Base-by-base conservation (phyloP, 1,140 invertebrate species). In the Stegodyphus mimosarum region DNA sequence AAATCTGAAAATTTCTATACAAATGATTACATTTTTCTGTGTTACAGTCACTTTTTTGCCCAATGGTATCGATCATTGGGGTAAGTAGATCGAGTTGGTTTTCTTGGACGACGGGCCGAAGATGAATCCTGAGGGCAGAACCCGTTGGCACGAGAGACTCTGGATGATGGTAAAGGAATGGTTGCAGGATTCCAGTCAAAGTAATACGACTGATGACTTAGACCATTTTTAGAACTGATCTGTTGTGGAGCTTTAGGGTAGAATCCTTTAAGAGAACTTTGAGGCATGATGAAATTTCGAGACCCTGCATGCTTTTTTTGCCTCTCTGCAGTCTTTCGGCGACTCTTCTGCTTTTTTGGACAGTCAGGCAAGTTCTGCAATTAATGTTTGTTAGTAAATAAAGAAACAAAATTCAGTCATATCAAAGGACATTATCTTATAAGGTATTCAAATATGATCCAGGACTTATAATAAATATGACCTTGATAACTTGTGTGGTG, bases 21-120 rank as follows among this genome's bases (percentile, higher is more conserved):
- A 70, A 53, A 64, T 17, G 15, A 60, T 60, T 60, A 60, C 15
- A 9, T 60, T 60, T 15, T 10, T 60, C 15, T 60, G 3, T 60
- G 55, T 60, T 1, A 9, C 15, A 60, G 5, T 70, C 50, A 87
- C 52, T 87, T 87, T 53, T 69, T 87, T 18, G 75, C 75, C 83
- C 81, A 87, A 51, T 84, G 87, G 69, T 86, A 87, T n/a, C 83
- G 52, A 79, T 81, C 87, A 7, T 78, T 77, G n/a, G 63, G 75
- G 51, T 79, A 79, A 6, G 70, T 70, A 13, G 77, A 53, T 6
- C 77, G 63, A 15, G 70, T 18, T 10, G 53, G 33, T 17, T 72
- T 81, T 66, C 69, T 81, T 6, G 48, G 13, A 18, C 64, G 69
- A 51, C 78, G 78, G 17, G 72, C 60, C 48, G 51, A n/a, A 6